Conservation (phyloP, 2,888 invertebrate genomes). For the Acanthosepion pharaonis region DNA sequence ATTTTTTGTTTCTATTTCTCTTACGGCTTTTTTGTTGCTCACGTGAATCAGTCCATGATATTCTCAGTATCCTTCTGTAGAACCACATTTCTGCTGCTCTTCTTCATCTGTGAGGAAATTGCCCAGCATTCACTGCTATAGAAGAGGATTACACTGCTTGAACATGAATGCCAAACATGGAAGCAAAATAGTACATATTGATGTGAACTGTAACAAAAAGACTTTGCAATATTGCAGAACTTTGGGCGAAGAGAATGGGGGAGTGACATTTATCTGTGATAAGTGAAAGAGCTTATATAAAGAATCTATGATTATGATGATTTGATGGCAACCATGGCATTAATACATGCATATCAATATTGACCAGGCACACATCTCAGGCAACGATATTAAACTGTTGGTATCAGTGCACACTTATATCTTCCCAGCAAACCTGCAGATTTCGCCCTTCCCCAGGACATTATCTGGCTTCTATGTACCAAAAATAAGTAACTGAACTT, state of each 20-base stretch:
- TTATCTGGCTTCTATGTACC: neutral
- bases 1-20: no score
- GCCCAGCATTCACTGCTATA: no score
- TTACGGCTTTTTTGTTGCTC: no score
- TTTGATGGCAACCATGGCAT: neutral
- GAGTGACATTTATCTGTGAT: neutral
- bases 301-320: neutral
- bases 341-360: neutral
- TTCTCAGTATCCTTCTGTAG: no score
- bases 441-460: neutral
- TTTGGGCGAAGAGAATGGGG: neutral
- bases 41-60: no score
- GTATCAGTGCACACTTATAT: neutral
- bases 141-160: neutral
- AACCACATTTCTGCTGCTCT: no score
- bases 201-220: neutral
- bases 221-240: neutral
- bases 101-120: no score
- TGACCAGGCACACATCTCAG: neutral
- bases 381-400: neutral
- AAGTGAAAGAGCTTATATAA: neutral
- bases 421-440: neutral
- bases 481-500: neutral
- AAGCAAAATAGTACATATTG: neutral
- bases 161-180: neutral